Percentiles rank a stretch among this genome's conserved stretches.
phyloP scores from a whole-genome alignment of 2,888 invertebrate species.

The Mimumesa dahlbomi region DNA sequence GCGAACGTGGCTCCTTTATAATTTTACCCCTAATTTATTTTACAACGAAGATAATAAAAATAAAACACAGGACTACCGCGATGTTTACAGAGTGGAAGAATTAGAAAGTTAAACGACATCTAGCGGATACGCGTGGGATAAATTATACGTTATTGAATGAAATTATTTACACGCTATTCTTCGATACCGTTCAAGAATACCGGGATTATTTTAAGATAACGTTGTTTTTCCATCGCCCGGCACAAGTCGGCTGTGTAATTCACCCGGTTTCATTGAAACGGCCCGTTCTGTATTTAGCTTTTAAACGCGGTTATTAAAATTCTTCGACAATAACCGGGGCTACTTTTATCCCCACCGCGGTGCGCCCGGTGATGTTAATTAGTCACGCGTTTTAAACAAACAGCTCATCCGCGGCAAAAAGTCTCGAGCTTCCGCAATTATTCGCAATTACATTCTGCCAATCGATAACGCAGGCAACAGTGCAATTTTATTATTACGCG shows the following conservation, averaged over 20 bases:
- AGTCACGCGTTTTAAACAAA: slow-evolving; percentile 27
- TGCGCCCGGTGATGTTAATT: slow-evolving; percentile 36
- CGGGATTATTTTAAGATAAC: no score
- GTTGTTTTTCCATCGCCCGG: no score
- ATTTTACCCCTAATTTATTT: slow-evolving; percentile 73
- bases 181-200: no score
- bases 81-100: slow-evolving; percentile 26
- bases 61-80: slow-evolving; percentile 60
- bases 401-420: slow-evolving; percentile 40
- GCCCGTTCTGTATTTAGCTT: no score
- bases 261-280: no score
- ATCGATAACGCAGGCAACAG: slow-evolving; percentile 50
- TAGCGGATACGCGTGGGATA: slow-evolving; percentile 41
- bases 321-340: slow-evolving; percentile 10
- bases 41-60: slow-evolving; percentile 68
- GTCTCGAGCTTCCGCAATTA: slow-evolving; percentile 43
- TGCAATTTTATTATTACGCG: slow-evolving; percentile 59
- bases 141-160: no score
- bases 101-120: slow-evolving; percentile 65
- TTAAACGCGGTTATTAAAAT: no score
- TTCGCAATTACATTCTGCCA: slow-evolving; percentile 45
- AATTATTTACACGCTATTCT: no score
- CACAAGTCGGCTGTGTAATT: no score
- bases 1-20: slow-evolving; percentile 56
- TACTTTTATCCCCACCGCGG: slow-evolving; percentile 2